Conservation (phyloP, 2,888 invertebrate genomes). For the Amiota communis region DNA sequence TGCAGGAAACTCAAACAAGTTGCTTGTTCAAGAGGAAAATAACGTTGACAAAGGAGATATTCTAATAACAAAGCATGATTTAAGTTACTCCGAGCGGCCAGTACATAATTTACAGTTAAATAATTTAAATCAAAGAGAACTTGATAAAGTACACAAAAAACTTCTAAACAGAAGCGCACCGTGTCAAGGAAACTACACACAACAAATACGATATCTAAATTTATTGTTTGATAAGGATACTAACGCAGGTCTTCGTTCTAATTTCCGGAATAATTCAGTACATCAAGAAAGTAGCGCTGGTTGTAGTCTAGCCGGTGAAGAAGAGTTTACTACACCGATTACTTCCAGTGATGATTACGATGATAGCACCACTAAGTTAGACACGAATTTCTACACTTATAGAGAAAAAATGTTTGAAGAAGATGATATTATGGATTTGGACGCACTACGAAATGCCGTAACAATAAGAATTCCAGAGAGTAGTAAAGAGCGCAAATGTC, state of each 20-base stretch:
- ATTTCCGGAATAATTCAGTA: slow-evolving; percentile 40
- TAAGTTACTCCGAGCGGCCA: slow-evolving; percentile 61
- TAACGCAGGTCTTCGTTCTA: slow-evolving; percentile 42
- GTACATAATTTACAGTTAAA: slow-evolving; percentile 63
- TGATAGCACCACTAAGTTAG: slow-evolving; percentile 40
- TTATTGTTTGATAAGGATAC: slow-evolving; percentile 61
- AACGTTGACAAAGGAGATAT: slow-evolving; percentile 29
- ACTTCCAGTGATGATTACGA: slow-evolving; percentile 69
- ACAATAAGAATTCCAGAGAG: slow-evolving; percentile 70
- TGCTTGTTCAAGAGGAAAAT: slow-evolving; percentile 1
- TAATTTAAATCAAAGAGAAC: slow-evolving; percentile 49
- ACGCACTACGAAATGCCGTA: slow-evolving; percentile 67
- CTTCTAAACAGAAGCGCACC: slow-evolving; percentile 51
- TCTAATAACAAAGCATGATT: slow-evolving; percentile 61
- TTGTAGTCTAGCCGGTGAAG: slow-evolving; percentile 53
- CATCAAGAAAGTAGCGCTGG: slow-evolving; percentile 47
- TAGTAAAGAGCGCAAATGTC: slow-evolving; percentile 72
- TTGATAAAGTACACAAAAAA: slow-evolving; percentile 63
- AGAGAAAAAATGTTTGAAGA: slow-evolving; percentile 72
- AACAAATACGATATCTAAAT: slow-evolving; percentile 62
- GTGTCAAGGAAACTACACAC: slow-evolving; percentile 42
- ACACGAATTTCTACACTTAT: slow-evolving; percentile 69
- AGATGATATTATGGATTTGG: slow-evolving; percentile 71
- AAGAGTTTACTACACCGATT: slow-evolving; percentile 61
- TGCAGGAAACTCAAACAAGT: slow-evolving; percentile 2